Percentiles rank a stretch among this genome's conserved stretches.
These are phyloP conservation scores for Eilema depressum DNA, from an alignment of 2,888 invertebrate species.

Conservation along the genomic window DNA sequence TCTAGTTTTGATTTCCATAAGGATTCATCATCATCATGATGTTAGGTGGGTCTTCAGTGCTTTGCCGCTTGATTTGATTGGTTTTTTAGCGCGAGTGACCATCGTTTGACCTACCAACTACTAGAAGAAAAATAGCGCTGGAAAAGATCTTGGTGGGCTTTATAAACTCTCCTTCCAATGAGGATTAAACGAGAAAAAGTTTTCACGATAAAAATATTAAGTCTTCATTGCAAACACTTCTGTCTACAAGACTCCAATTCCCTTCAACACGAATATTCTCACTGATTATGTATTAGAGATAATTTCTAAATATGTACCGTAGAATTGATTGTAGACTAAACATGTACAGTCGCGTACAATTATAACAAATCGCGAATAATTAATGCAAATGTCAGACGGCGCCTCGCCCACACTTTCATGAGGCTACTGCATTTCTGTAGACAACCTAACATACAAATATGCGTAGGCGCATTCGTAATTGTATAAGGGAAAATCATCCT, in stretches of 20 bases:
- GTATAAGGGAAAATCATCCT: slow-evolving; percentile 45
- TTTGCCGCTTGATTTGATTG: neutral
- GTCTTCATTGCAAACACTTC: slow-evolving; percentile 3
- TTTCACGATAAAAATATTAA: neutral
- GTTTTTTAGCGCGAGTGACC: too few relatives aligned
- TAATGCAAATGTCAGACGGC: slow-evolving; percentile 59
- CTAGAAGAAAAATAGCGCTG: too few relatives aligned
- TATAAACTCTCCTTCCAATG: too few relatives aligned
- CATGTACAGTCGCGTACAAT: slow-evolving; percentile 26
- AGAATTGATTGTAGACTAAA: slow-evolving; percentile 34
- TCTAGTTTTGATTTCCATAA: neutral
- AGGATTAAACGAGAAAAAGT: too few relatives aligned
- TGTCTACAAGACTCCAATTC: slow-evolving; percentile 23
- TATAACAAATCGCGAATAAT: slow-evolving; percentile 53
- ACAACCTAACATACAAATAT: slow-evolving; percentile 42
- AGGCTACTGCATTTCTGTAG: slow-evolving; percentile 49
- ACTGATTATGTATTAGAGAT: slow-evolving; percentile 26
- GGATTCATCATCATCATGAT: neutral
- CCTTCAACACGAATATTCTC: slow-evolving; percentile 31
- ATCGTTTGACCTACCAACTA: too few relatives aligned
- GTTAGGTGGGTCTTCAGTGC: too few relatives aligned
- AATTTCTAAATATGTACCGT: slow-evolving; percentile 28
- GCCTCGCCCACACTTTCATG: slow-evolving; percentile 54
- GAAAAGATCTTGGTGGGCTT: too few relatives aligned
- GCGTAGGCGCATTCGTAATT: slow-evolving; percentile 47